Evolutionary conservation across 2,797 vertebrate genomes (phyloP), one percentile per base, ranked within the genome.

Genomic region (Xiphorhynchus erythropygius): DNA sequence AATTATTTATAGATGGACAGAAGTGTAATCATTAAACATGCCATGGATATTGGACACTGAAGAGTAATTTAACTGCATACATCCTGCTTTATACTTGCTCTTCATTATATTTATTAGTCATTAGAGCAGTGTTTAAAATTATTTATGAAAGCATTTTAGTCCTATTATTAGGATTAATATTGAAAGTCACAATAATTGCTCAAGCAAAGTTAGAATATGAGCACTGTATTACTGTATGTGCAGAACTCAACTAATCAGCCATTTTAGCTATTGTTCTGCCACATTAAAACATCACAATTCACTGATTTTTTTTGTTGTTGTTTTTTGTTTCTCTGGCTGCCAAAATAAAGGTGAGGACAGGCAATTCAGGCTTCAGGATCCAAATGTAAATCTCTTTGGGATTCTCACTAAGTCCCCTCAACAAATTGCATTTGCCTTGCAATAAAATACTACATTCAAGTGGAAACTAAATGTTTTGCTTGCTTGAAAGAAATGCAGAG

Each of bases 1-100:
- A 92, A 95, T 96, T 95, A 92, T 97, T 97, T 96, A 94, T 96
- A 95, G 93, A 90, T 79, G 84, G 94, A 93, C 94, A 92, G 80
- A 88, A 92, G 75, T 81, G 81, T 92, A 94, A 85, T 95, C 5
- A 4, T 96, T 95, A 95, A 94, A 94, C 88, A 90, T 87, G 60
- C 37, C 47, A 39, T 65, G 50, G 65, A 71, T 94, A 90, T 91
- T 60, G 84, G 95, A 88, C 76, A 89, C 62, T 37, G 71, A 93
- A 93, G 80, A 89, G 10, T 62, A 94, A 92, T 93, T 86, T 78
- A 90, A 86, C 50, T 65, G 79, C 30, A 68, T 88, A n/a, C 69
- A 60, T 78, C 55, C 85, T 64, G 17, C 24, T 85, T 80, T 88
- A 35, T 65, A 25, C 76, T 79, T 94, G 42, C 22, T 92, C 62